phyloP scores from a whole-genome alignment of 2,888 invertebrate genomes.

The Druceiella hillmani region DNA sequence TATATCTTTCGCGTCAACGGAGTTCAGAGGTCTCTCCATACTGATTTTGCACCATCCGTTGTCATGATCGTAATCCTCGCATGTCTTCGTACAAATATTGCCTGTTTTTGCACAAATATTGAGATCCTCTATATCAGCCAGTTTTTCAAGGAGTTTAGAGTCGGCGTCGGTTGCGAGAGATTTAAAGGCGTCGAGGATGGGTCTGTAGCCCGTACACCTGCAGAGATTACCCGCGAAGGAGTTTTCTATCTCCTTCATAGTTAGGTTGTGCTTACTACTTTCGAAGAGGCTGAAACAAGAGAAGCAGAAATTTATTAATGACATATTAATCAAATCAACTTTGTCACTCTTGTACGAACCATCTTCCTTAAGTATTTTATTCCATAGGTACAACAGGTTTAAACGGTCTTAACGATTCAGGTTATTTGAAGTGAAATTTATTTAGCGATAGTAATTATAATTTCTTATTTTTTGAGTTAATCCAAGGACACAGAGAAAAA shows the following conservation, averaged over 20 bases:
- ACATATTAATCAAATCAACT: no score
- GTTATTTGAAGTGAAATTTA: no score
- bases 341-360: no score
- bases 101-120: conserved; percentile 30
- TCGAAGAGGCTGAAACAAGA: conserved; percentile 47
- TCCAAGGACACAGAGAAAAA: no score
- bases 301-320: no score
- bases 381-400: no score
- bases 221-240: conserved; percentile 75
- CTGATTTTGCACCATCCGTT: no score
- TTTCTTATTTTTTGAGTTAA: no score
- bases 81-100: conserved; percentile 24
- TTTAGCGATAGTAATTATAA: no score
- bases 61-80: conserved; percentile 21
- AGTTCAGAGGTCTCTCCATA: no score
- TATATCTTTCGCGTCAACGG: conserved; percentile 18
- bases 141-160: conserved; percentile 41
- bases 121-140: conserved; percentile 43
- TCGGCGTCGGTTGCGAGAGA: conserved; percentile 60
- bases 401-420: no score
- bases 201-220: conserved; percentile 74
- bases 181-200: conserved; percentile 76
- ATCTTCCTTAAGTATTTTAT: no score
- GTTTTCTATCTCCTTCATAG: conserved; percentile 64
- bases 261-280: conserved; percentile 44